phyloP scores from a whole-genome alignment of 2,113 vertebrate genomes.

The Pterocles orientalis region DNA sequence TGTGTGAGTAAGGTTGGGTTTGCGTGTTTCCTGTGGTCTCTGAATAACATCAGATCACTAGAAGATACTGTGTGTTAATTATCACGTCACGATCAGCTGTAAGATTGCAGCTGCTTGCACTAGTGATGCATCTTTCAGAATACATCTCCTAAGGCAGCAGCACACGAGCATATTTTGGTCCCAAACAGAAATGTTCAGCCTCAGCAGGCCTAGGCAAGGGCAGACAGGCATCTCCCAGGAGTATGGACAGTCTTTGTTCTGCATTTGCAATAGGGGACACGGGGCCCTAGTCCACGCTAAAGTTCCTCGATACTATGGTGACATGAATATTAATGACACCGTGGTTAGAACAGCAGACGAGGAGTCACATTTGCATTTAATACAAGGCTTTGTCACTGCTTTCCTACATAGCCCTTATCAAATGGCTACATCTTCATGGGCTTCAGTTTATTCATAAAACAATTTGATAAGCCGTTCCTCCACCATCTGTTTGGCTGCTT shows the following conservation, averaged over 20 bases:
- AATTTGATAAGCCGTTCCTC: neutral
- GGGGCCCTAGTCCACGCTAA: neutral
- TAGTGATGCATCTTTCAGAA: accelerated
- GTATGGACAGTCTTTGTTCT: neutral
- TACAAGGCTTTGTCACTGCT: neutral
- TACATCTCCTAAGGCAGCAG: accelerated
- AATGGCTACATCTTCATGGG: neutral
- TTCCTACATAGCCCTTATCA: neutral
- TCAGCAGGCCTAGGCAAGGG: neutral
- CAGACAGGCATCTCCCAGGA: neutral
- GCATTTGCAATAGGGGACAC: neutral
- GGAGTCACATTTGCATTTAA: constrained; percentile 13
- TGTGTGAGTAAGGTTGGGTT: neutral
- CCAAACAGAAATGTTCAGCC: accelerated
- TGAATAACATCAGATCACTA: neutral
- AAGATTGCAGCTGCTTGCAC: neutral
- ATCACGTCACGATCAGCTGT: neutral
- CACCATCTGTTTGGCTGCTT: neutral
- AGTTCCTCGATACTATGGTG: neutral
- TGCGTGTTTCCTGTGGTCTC: neutral
- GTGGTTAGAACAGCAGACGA: neutral
- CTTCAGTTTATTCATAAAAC: constrained; percentile 11
- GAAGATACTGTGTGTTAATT: neutral
- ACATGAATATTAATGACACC: constrained; percentile 7
- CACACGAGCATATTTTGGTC: accelerated